Evolutionary conservation across 2,797 vertebrate genomes (phyloP).

Genomic region (Anabas testudineus): DNA sequence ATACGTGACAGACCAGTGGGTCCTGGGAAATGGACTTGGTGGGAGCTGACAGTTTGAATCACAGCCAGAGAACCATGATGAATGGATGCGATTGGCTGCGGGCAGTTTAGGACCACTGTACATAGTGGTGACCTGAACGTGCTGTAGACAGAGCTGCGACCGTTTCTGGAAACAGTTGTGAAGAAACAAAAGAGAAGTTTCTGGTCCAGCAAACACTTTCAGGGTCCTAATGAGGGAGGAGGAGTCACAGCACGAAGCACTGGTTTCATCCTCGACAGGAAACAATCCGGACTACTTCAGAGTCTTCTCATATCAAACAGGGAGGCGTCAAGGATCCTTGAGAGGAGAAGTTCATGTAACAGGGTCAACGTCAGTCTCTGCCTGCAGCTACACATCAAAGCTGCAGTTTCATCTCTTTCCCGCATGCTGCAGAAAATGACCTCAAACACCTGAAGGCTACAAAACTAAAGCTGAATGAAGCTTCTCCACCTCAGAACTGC

Average conservation of each 20-base stretch:
- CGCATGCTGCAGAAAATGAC: too few relatives aligned
- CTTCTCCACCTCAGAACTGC: too few relatives aligned
- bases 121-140: neutral
- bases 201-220: slow-evolving; percentile 42
- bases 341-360: too few relatives aligned
- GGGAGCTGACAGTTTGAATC: slow-evolving; percentile 54
- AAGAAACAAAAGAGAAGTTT: slow-evolving; percentile 51
- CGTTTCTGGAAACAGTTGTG: slow-evolving; percentile 25
- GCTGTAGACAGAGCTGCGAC: slow-evolving; percentile 23
- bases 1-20: neutral
- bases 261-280: neutral
- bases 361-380: too few relatives aligned
- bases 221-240: slow-evolving; percentile 46
- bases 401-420: too few relatives aligned
- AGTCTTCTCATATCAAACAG: too few relatives aligned
- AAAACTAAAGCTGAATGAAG: too few relatives aligned
- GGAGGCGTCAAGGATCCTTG: too few relatives aligned
- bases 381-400: too few relatives aligned
- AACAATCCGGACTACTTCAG: neutral
- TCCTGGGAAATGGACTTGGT: slow-evolving; percentile 13
- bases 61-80: slow-evolving; percentile 38
- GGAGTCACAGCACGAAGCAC: slow-evolving; percentile 17
- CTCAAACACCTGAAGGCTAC: too few relatives aligned
- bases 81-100: slow-evolving; percentile 1
- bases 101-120: neutral